Evolutionary conservation across 2,797 vertebrate genomes (phyloP).

Genomic region (Babyrousa celebensis): DNA sequence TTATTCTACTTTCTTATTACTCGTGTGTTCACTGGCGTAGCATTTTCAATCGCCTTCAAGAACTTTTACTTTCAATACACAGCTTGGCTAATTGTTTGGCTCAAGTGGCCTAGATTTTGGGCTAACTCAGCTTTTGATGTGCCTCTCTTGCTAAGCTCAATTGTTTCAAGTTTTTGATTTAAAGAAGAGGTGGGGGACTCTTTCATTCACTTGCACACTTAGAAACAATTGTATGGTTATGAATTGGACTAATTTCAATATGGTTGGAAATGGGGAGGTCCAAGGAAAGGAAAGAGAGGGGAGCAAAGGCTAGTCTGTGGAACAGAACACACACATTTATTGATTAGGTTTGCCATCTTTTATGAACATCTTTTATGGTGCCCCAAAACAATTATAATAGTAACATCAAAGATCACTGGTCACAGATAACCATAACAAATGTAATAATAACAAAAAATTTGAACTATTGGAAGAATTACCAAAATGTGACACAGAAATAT

Average conservation of each 20-base stretch:
- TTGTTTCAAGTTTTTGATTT: background rate
- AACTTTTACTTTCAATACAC: background rate
- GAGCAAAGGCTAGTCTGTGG: background rate
- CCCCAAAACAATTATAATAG: background rate
- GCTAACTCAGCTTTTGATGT: background rate
- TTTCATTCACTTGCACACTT: background rate
- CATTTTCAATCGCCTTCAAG: background rate
- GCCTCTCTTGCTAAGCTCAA: background rate
- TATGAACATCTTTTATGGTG: background rate
- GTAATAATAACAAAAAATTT: background rate
- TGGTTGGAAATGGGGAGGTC: background rate
- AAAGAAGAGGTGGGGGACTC: background rate
- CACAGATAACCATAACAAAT: background rate
- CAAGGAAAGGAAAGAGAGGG: background rate
- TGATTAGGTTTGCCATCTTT: background rate
- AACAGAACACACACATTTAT: background rate
- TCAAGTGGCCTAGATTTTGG: background rate
- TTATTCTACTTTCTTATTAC: background rate
- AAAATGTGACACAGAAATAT: background rate
- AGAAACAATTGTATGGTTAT: background rate
- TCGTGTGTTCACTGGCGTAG: background rate
- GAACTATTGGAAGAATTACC: background rate
- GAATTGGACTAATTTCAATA: background rate
- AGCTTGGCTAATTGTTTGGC: background rate
- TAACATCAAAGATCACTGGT: background rate